These are phyloP conservation scores for Lutjanus argentimaculatus DNA, from an alignment of 2,797 vertebrate species.

Conservation along the genomic window DNA sequence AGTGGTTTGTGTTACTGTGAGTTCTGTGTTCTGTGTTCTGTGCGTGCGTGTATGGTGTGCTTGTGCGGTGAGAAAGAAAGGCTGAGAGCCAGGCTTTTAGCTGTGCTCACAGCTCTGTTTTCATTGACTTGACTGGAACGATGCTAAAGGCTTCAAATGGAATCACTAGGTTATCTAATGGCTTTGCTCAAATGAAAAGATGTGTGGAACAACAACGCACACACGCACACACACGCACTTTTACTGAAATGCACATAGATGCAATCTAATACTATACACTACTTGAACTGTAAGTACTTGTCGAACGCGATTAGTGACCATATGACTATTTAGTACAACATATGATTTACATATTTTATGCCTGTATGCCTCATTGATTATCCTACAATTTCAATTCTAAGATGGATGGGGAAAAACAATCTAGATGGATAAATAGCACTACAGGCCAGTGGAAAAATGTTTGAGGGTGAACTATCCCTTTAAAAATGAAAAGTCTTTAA, in stretches of 20 bases:
- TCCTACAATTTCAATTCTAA: neutral
- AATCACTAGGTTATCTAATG: constrained; percentile 53
- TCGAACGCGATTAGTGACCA: neutral
- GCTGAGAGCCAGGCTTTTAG: constrained; percentile 53
- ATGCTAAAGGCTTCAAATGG: constrained; percentile 56
- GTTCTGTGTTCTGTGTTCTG: neutral
- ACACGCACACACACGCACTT: neutral
- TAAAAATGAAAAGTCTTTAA: too few species aligned
- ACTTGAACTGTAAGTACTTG: neutral
- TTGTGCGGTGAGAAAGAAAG: neutral
- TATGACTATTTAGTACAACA: neutral
- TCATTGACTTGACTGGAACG: constrained; percentile 44
- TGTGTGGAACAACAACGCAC: neutral
- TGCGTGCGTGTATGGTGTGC: neutral
- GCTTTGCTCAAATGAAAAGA: constrained; percentile 39
- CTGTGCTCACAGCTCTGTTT: constrained; percentile 33
- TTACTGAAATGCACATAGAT: neutral
- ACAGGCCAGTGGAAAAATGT: too few species aligned
- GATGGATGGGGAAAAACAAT: too few species aligned
- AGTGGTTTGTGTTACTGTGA: constrained; percentile 4
- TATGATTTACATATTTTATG: neutral
- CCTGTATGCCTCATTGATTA: neutral
- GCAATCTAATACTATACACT: neutral
- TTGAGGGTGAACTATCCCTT: too few species aligned
- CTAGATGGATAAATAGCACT: too few species aligned